Evolutionary conservation across 2,888 invertebrate genomes (phyloP).

Genomic region (Neria commutata): DNA sequence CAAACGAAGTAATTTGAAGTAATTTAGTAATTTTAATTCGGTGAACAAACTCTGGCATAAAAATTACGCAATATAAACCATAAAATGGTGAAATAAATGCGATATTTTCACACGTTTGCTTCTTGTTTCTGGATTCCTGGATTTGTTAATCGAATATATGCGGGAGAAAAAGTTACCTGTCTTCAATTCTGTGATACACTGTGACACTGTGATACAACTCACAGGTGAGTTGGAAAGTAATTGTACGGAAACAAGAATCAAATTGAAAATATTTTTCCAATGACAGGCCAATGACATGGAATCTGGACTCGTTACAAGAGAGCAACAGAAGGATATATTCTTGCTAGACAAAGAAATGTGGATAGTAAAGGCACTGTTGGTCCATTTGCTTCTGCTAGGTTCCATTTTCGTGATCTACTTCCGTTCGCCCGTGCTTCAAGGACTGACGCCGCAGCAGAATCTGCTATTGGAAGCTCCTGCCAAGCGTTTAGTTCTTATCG

Average conservation of each 20-base stretch:
- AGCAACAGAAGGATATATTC: too few species aligned
- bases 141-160: too few species aligned
- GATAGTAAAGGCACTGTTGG: conserved; percentile 61
- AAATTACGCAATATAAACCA: background rate
- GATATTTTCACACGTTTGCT: background rate
- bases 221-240: too few species aligned
- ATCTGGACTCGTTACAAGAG: too few species aligned
- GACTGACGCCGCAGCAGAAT: conserved; percentile 30
- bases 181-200: background rate
- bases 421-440: conserved; percentile 78
- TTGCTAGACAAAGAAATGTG: too few species aligned
- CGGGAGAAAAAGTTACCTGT: background rate
- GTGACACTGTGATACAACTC: too few species aligned
- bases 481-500: conserved; percentile 82
- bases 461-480: conserved; percentile 63
- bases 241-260: too few species aligned
- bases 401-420: conserved; percentile 94
- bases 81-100: background rate
- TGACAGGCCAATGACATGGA: too few species aligned
- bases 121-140: too few species aligned
- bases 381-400: conserved; percentile 78
- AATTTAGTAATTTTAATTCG: too few species aligned
- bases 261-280: too few species aligned
- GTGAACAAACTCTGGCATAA: background rate
- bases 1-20: too few species aligned